Conservation (phyloP, 1,140 invertebrate genomes). For the Maniola jurtina region DNA sequence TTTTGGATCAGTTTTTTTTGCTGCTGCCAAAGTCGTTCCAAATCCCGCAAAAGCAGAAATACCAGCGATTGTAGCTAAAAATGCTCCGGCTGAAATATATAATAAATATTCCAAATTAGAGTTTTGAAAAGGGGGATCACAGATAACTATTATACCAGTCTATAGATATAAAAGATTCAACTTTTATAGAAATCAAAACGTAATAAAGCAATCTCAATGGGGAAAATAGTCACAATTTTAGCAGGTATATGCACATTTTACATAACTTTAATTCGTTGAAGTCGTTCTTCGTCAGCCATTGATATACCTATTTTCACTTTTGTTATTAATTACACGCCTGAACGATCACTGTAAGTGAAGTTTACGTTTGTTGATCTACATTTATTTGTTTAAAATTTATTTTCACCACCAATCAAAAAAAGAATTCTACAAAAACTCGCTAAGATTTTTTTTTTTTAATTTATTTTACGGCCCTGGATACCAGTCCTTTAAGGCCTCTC, state of each 20-base stretch:
- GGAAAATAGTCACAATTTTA: no score
- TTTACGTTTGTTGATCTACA: no score
- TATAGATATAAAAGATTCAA: conserved; percentile 17
- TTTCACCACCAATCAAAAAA: no score
- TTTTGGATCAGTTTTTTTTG: conserved; percentile 89
- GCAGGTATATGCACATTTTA: conserved; percentile 15
- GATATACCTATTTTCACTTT: no score
- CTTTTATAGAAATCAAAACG: not conserved
- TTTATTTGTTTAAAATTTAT: no score
- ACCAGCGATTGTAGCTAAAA: conserved; percentile 87
- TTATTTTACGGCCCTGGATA: no score
- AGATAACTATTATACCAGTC: conserved; percentile 6
- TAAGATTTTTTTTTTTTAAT: no score
- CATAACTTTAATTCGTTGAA: conserved; percentile 64
- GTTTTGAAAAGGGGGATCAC: conserved; percentile 24
- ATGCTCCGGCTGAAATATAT: conserved; percentile 83
- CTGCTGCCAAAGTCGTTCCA: conserved; percentile 85
- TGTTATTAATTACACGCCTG: no score
- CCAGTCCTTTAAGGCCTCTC: no score
- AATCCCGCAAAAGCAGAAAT: conserved; percentile 91
- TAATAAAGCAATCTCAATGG: no score
- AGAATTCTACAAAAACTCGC: no score
- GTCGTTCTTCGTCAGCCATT: conserved; percentile 57
- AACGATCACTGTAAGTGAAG: no score
- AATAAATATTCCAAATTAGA: not conserved